Base-by-base conservation (phyloP, 2,113 vertebrate genomes). In the Nesogale talazaci region DNA sequence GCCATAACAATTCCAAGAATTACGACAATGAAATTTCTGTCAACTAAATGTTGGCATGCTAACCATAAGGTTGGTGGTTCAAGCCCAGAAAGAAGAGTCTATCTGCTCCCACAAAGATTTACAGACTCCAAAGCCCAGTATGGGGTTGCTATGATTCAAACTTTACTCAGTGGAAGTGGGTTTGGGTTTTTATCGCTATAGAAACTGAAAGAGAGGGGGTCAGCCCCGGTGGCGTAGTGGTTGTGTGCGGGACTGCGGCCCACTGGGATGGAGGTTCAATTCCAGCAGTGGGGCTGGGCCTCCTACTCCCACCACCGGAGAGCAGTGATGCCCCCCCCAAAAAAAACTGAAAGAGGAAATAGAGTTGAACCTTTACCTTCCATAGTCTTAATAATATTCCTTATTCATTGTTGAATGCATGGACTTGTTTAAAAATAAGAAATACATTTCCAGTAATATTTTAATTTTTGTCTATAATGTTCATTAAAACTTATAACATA, bases 331-430 rank as follows among this genome's bases (percentile, higher is more conserved):
- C n/a, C n/a, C n/a, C 9, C 46, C 46, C 46, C 46, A 52, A 52
- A 12, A 52, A 52, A 52, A 82, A 75, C 75, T 63, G n/a, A 84
- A 83, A 78, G 84, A 9, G 29, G 29, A 6, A 88, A 56, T 19
- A 59, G 20, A 90, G 70, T 34, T 38, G 29, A 85, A 70, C 17
- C 31, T 67, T 61, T 87, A 42, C 46, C 31, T 88, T 69, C 29
- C 23, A 89, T 89, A 74, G 6, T 52, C 69, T 88, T 77, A 74
- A 83, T 22, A 77, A 70, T 75, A 91, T 86, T 83, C 81, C 80
- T 69, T 56, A 57, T 77, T 75, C 12, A 89, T 59, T 29, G 52
- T 40, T 76, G 74, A 92, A 90, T 75, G 22, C 1, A 57, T 19
- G 2, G n/a, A 70, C 36, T 38, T 40, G 78, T 52, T 56, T 2